A percentile compares a stretch with the other conserved stretches of the same genome.
These are phyloP conservation scores for Andricus curvator DNA, from an alignment of 2,888 invertebrate species.

Conservation along the genomic window DNA sequence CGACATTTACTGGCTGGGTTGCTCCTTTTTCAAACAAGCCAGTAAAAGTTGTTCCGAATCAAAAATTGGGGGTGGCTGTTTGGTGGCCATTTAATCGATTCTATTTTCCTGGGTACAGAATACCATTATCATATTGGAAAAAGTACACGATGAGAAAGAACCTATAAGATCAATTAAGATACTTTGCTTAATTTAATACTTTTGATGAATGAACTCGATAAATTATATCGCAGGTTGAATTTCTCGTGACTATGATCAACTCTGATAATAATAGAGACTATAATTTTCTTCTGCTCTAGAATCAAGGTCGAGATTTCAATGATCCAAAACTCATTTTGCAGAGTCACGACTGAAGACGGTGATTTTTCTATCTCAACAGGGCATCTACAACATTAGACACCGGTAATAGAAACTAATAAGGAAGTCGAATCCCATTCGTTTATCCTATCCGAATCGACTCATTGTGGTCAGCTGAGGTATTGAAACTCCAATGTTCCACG, in stretches of 20 bases:
- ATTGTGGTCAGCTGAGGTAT: constrained; percentile 11
- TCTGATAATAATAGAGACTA: background rate
- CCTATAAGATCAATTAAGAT: background rate
- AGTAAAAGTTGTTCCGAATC: no score
- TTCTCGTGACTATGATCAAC: background rate
- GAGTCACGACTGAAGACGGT: constrained; percentile 26
- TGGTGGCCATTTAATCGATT: no score
- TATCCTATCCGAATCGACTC: constrained; percentile 24
- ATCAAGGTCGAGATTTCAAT: constrained; percentile 20
- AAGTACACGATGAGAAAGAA: no score
- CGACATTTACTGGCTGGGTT: no score
- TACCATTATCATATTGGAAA: no score
- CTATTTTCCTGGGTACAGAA: no score
- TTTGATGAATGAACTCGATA: background rate
- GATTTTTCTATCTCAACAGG: constrained; percentile 31
- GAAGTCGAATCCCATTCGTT: constrained; percentile 35
- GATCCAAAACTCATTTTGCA: constrained; percentile 12
- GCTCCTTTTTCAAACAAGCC: no score
- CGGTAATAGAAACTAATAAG: constrained; percentile 37
- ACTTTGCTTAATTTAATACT: background rate
- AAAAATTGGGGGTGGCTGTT: no score
- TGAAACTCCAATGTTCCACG: constrained; percentile 32
- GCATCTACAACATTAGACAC: constrained; percentile 18
- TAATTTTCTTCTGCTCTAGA: background rate
- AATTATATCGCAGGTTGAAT: background rate